Evolutionary conservation across 2,113 vertebrate genomes (phyloP).

Genomic region (Myotis brandtii): DNA sequence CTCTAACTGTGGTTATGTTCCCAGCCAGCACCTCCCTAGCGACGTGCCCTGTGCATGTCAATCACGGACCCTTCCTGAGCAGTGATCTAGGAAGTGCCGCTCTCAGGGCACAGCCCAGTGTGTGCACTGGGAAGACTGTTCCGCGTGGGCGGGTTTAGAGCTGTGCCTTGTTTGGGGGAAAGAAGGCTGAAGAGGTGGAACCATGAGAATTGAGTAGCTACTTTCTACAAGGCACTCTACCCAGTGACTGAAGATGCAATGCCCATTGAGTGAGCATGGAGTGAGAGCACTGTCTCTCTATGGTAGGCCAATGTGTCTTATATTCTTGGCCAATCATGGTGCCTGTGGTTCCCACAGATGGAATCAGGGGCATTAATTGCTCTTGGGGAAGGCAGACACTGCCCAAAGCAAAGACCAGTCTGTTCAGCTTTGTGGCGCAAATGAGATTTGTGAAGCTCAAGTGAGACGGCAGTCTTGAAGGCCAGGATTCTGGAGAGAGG

Average conservation of each 20-base stretch:
- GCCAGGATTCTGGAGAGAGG: not conserved
- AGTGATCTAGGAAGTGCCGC: not conserved
- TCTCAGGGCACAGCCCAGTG: not conserved
- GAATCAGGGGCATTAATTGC: slow-evolving; percentile 2
- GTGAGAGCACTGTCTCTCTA: not conserved
- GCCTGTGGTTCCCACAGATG: not conserved
- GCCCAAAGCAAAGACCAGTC: slow-evolving; percentile 9
- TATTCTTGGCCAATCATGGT: not conserved
- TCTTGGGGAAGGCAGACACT: not conserved
- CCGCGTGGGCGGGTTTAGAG: not conserved
- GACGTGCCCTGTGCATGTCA: not conserved
- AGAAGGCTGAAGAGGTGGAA: not conserved
- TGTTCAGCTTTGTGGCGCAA: not conserved
- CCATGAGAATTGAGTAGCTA: not conserved
- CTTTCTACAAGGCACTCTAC: not conserved
- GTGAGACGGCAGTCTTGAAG: not conserved
- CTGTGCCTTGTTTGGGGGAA: not conserved
- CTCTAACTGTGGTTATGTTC: not conserved
- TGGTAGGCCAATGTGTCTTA: not conserved
- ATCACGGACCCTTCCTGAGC: not conserved
- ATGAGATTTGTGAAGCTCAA: not conserved
- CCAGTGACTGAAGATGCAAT: not conserved
- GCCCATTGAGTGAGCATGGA: not conserved
- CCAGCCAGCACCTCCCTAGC: not conserved
- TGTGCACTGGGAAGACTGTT: not conserved